Percentiles rank a stretch among this genome's conserved stretches.
Evolutionary conservation across 2,797 vertebrate species (phyloP).

Genomic region (Protonibea diacanthus): DNA sequence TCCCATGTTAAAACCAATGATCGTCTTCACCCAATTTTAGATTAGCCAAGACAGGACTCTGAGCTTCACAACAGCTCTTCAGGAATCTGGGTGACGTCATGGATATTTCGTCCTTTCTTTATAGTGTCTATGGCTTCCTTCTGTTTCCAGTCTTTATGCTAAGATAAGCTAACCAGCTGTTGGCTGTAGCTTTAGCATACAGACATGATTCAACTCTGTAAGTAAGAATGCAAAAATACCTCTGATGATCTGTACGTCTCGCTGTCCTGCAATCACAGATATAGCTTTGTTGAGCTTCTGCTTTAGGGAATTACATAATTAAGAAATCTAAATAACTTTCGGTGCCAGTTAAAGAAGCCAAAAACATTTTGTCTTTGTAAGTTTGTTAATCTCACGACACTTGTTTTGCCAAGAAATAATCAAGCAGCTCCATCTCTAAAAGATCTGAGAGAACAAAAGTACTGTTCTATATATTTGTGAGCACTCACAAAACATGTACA

Average conservation of each 20-base stretch:
- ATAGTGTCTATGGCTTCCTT: too few relatives aligned
- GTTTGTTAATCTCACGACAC: constrained; percentile 10
- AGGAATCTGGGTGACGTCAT: too few relatives aligned
- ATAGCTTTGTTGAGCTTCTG: neutral
- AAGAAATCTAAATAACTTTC: neutral
- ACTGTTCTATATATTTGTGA: neutral
- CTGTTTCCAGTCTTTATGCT: too few relatives aligned
- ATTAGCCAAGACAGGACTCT: too few relatives aligned
- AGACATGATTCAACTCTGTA: too few relatives aligned
- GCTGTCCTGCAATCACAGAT: neutral
- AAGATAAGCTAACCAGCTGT: too few relatives aligned
- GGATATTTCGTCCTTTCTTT: too few relatives aligned
- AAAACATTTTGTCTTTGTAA: constrained; percentile 16
- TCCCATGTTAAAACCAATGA: too few relatives aligned
- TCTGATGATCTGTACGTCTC: neutral
- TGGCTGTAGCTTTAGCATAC: too few relatives aligned
- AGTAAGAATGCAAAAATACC: neutral
- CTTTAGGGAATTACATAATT: constrained; percentile 6
- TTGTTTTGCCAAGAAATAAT: constrained; percentile 6
- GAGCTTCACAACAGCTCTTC: too few relatives aligned
- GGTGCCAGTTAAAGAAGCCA: constrained; percentile 4
- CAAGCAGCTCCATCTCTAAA: constrained; percentile 1
- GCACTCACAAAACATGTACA: neutral
- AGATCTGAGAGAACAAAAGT: constrained; percentile 1
- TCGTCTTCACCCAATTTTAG: too few relatives aligned